These are phyloP conservation scores for Aptenodytes forsteri DNA, from an alignment of 2,113 vertebrate species.

Conservation along the genomic window DNA sequence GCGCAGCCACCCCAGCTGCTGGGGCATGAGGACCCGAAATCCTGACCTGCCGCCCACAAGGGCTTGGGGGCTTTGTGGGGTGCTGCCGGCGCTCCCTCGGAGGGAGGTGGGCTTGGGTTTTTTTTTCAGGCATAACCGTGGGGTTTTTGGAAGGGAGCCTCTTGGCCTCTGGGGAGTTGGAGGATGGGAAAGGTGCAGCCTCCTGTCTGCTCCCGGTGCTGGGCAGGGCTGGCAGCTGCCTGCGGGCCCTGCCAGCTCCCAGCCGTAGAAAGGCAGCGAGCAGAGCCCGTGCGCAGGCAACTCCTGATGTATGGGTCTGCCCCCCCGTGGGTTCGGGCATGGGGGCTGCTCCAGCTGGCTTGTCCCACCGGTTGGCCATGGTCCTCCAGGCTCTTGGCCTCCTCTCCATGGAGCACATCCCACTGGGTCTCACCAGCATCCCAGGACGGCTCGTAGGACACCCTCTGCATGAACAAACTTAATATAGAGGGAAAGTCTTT, in stretches of 20 bases:
- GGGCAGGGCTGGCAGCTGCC: background rate
- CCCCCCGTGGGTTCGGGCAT: rapidly evolving
- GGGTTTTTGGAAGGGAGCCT: background rate
- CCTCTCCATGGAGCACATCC: background rate
- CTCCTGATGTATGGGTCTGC: background rate
- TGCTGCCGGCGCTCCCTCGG: rapidly evolving
- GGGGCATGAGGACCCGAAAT: background rate
- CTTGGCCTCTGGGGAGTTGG: background rate
- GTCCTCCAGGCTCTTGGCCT: background rate
- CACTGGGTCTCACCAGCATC: background rate
- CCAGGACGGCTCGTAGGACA: rapidly evolving
- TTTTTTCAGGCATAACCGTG: rapidly evolving
- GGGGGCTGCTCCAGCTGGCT: background rate
- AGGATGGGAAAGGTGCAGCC: background rate
- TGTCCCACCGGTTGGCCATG: rapidly evolving
- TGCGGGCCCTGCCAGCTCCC: background rate
- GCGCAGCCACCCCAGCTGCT: background rate
- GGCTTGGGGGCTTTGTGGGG: background rate
- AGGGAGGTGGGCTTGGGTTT: rapidly evolving
- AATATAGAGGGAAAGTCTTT: background rate
- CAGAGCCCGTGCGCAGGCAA: background rate
- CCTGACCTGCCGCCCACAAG: background rate
- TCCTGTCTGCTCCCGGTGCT: background rate
- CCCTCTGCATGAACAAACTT: rapidly evolving
- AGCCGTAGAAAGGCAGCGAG: background rate